Evolutionary conservation across 2,113 vertebrate genomes (phyloP).

Genomic region (Tangachromis dhanisi): DNA sequence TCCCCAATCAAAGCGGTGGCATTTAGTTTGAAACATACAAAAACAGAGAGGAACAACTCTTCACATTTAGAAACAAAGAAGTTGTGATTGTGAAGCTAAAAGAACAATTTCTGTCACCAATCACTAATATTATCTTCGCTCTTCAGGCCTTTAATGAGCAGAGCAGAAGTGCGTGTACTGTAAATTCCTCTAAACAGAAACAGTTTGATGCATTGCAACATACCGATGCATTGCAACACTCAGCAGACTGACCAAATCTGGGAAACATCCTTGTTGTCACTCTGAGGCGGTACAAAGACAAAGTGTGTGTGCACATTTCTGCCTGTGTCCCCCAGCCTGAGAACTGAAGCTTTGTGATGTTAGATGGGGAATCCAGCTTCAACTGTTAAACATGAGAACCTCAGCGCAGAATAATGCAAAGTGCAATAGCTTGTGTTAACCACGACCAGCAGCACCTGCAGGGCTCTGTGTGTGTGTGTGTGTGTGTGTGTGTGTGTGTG

Average conservation of each 20-base stretch:
- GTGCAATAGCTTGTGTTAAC: conserved; percentile 22
- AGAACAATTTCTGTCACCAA: background rate
- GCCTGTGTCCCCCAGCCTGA: background rate
- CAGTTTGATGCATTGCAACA: background rate
- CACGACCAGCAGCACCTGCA: conserved; percentile 40
- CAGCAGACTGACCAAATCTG: background rate
- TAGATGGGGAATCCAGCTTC: background rate
- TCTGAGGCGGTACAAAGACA: background rate
- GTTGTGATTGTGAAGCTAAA: background rate
- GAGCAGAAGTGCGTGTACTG: background rate
- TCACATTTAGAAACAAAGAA: background rate
- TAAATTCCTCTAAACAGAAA: background rate
- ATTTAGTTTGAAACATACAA: background rate
- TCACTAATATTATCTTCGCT: background rate
- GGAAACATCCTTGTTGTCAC: background rate
- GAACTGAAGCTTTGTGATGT: background rate
- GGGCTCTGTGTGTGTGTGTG: background rate
- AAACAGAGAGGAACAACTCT: background rate
- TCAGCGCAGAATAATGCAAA: background rate
- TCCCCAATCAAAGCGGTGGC: background rate
- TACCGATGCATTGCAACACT: background rate
- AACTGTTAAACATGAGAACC: background rate
- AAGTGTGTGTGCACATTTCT: background rate
- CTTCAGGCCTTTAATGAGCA: background rate
- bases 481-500: background rate